phyloP scores from a whole-genome alignment of 2,113 vertebrate species.

The Pithys albifrons region DNA sequence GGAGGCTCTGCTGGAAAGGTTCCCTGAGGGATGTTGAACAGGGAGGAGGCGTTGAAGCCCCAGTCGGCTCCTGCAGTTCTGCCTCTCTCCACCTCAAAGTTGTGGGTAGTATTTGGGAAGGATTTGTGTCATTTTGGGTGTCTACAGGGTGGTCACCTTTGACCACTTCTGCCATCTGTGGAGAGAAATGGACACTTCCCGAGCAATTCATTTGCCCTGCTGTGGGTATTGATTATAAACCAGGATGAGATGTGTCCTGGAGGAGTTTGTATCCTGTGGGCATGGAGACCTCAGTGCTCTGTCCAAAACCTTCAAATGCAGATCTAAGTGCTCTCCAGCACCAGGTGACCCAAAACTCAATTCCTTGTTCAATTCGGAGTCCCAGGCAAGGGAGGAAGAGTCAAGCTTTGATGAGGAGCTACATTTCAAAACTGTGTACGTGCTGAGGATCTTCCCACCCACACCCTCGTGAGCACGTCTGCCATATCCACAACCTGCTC shows the following conservation, averaged over 20 bases:
- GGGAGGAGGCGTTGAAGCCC: not conserved
- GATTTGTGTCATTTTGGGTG: not conserved
- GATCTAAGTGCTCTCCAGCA: not conserved
- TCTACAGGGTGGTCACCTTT: not conserved
- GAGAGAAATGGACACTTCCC: not conserved
- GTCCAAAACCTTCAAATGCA: not conserved
- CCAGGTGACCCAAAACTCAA: not conserved
- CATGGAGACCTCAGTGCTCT: accelerated
- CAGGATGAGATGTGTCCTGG: not conserved
- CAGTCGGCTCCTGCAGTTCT: not conserved
- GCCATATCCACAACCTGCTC: not conserved
- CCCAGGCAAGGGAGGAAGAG: not conserved
- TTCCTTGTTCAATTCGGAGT: not conserved
- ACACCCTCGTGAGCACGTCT: not conserved
- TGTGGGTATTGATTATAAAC: not conserved
- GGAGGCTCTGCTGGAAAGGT: not conserved
- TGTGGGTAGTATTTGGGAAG: not conserved
- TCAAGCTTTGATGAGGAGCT: not conserved
- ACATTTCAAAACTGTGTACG: not conserved
- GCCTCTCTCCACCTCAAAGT: not conserved
- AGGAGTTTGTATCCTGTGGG: not conserved
- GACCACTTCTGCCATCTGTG: not conserved
- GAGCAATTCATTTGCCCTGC: not conserved
- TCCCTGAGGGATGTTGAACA: not conserved
- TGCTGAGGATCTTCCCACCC: not conserved